phyloP scores from a whole-genome alignment of 2,888 invertebrate genomes.

The Lycia hirtaria region DNA sequence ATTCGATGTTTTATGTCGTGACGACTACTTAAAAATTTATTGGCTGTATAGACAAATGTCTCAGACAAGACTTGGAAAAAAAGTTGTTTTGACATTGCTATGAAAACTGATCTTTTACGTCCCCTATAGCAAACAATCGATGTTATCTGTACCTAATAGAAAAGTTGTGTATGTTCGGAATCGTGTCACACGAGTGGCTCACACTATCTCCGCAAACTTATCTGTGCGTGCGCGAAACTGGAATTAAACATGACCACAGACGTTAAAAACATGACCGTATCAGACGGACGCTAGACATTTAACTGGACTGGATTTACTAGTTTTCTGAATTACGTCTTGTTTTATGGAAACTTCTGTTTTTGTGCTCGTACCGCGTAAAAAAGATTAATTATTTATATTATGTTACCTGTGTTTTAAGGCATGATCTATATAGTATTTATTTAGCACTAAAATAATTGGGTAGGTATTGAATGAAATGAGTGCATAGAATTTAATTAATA shows the following conservation, averaged over 20 bases:
- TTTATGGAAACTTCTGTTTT: slow-evolving; percentile 1
- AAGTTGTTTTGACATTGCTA: not conserved
- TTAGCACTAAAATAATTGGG: no score
- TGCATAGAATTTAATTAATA: no score
- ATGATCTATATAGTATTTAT: no score
- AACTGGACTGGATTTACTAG: slow-evolving; percentile 10
- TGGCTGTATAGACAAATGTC: not conserved
- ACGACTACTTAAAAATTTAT: not conserved
- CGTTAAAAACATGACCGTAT: slow-evolving; percentile 11
- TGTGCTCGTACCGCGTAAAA: not conserved
- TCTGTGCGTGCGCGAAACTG: slow-evolving; percentile 14
- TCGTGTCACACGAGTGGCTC: slow-evolving; percentile 23
- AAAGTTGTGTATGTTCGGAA: slow-evolving; percentile 19
- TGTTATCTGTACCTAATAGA: slow-evolving; percentile 16
- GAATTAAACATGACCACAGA: slow-evolving; percentile 8
- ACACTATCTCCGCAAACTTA: slow-evolving; percentile 19
- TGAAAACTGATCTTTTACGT: not conserved
- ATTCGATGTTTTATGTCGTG: no score
- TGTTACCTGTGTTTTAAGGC: no score
- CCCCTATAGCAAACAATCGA: slow-evolving; percentile 2
- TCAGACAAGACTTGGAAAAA: not conserved
- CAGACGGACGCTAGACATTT: slow-evolving; percentile 4
- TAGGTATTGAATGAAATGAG: no score
- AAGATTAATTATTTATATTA: no score
- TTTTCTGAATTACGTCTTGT: slow-evolving; percentile 4